Base-by-base conservation (phyloP, 2,797 vertebrate species). In the Ispidina picta region DNA sequence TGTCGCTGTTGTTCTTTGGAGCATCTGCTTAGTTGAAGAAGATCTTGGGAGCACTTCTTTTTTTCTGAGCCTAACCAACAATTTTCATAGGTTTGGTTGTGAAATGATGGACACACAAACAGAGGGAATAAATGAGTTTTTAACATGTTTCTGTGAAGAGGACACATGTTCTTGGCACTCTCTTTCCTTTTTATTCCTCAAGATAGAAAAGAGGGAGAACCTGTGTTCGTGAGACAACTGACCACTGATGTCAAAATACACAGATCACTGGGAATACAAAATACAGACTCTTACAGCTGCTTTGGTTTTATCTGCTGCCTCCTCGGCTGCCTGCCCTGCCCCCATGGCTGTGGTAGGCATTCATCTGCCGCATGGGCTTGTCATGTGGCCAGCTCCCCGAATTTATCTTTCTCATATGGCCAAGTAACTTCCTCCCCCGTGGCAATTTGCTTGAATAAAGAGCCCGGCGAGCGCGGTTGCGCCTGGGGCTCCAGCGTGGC, bases 381-480 rank as follows among this genome's bases (percentile, higher is more conserved):
- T 83, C 19, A 19, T 54, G 71, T 26, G 74, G 88, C 85, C 91
- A 82, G 29, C 41, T 77, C 85, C 52, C 60, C 4, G 3, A 48
- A 88, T 95, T 94, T 90, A 70, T 86, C 73, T 86, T 65, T 77
- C 90, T 94, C 82, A 14, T 71, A 68, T 56, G 74, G 89, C 80
- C 88, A 71, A 92, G 83, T 73, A 90, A 69, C 70, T 92, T 75
- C 79, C 81, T 93, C 85, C 92, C 92, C 92, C 0, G n/a, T 93
- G 93, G 89, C 91, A 76, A 51, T 95, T 92, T 81, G 60, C 70
- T 88, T 37, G 94, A 58, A 77, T 95, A 72, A 91, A 86, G 93
- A 91, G 87, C 49, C 82, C 75, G 88, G 82, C 15, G 16, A 83
- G 60, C 2, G 16, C 73, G 7, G 54, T 2, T 1, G 46, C 80